Evolutionary conservation across 2,888 invertebrate species (phyloP).

Genomic region (Thereva unica): DNA sequence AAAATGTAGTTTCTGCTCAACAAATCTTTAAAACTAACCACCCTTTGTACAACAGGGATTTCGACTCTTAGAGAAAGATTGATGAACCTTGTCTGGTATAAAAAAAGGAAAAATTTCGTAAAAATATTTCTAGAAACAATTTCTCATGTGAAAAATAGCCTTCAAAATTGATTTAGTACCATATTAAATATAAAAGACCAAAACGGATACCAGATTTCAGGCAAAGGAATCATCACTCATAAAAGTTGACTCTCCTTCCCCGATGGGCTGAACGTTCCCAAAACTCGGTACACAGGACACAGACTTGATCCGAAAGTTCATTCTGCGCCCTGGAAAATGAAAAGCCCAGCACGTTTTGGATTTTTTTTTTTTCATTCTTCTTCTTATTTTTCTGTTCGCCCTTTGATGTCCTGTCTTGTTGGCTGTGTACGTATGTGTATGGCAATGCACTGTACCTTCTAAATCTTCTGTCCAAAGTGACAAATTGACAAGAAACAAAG

Average conservation of each 20-base stretch:
- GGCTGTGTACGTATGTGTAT: slow-evolving; percentile 6
- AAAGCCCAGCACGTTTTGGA: slow-evolving; percentile 17
- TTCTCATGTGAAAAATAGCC: slow-evolving; percentile 18
- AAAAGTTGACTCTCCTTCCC: too few relatives aligned
- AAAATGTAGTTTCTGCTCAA: too few relatives aligned
- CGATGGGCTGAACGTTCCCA: too few relatives aligned
- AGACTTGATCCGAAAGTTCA: neutral
- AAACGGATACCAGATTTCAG: neutral
- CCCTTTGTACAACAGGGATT: too few relatives aligned
- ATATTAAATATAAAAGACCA: slow-evolving; percentile 8
- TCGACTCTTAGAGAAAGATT: neutral
- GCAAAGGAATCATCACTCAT: neutral
- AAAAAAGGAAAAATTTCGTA: neutral
- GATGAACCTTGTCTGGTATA: neutral
- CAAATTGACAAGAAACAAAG: slow-evolving; percentile 32
- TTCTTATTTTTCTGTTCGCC: neutral
- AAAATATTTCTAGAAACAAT: slow-evolving; percentile 18
- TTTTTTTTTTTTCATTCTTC: neutral
- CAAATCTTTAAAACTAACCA: too few relatives aligned
- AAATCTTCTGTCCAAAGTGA: slow-evolving; percentile 12
- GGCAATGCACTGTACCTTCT: slow-evolving; percentile 4
- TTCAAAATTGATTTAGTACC: slow-evolving; percentile 24
- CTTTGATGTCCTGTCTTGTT: neutral
- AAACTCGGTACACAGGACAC: too few relatives aligned
- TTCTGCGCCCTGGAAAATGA: neutral